These are phyloP conservation scores for Choristoneura rosaceana DNA, from an alignment of 2,888 invertebrate genomes.

Conservation along the genomic window DNA sequence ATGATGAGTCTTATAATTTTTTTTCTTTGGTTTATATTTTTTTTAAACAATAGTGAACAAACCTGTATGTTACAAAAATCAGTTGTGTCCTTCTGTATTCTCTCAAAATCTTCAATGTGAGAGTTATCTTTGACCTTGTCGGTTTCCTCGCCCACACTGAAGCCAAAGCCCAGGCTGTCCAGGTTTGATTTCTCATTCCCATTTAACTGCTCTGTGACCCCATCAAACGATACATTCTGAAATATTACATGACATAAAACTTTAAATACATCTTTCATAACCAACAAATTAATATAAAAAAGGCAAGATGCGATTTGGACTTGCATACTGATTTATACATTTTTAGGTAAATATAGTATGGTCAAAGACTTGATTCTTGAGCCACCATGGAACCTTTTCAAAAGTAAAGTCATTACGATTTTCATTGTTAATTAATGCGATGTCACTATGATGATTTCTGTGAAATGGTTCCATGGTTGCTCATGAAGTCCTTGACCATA, in stretches of 20 bases:
- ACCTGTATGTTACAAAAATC: constrained; percentile 83
- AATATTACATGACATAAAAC: constrained; percentile 46
- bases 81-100: constrained; percentile 86
- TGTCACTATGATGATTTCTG: no score
- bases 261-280: not conserved
- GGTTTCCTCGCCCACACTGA: constrained; percentile 75
- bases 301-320: no score
- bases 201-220: constrained; percentile 72
- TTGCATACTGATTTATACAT: no score
- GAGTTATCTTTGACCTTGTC: constrained; percentile 77
- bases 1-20: no score
- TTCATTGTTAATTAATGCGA: no score
- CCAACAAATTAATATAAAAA: not conserved
- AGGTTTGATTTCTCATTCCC: constrained; percentile 76
- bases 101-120: constrained; percentile 85
- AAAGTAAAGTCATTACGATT: no score
- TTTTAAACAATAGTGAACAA: constrained; percentile 35
- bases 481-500: no score
- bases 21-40: no score
- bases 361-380: no score
- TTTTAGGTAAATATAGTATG: no score
- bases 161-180: constrained; percentile 80
- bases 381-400: no score
- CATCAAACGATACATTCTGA: constrained; percentile 75
- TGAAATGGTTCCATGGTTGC: no score